phyloP scores from a whole-genome alignment of 2,797 vertebrate species.

The Cynodonichthys magdalenae region DNA sequence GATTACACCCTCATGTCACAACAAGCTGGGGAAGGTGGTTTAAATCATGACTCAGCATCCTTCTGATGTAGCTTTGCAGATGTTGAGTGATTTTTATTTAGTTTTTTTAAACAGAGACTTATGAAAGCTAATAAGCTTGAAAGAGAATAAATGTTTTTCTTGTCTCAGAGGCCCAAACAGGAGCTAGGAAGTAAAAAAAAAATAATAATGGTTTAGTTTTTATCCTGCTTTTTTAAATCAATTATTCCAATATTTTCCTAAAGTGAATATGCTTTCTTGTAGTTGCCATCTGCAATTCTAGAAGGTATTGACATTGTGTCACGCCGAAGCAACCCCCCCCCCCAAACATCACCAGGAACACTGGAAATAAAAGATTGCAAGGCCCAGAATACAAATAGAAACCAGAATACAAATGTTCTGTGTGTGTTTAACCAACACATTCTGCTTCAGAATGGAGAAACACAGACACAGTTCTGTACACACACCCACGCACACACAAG shows the following conservation, averaged over 20 bases:
- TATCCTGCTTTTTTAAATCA: slow-evolving; percentile 42
- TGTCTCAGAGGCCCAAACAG: slow-evolving; percentile 17
- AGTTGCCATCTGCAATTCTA: slow-evolving; percentile 47
- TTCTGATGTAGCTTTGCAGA: background rate
- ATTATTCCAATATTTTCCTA: slow-evolving; percentile 34
- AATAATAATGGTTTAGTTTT: slow-evolving; percentile 24
- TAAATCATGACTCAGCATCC: slow-evolving; percentile 54
- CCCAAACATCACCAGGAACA: slow-evolving; percentile 15
- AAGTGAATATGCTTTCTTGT: slow-evolving; percentile 36
- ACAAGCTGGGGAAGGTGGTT: slow-evolving; percentile 42
- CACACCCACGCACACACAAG: slow-evolving; percentile 8
- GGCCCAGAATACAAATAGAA: slow-evolving; percentile 40
- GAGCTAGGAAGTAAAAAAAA: slow-evolving; percentile 20
- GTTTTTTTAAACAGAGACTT: background rate
- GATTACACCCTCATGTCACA: slow-evolving; percentile 36
- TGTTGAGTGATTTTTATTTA: background rate
- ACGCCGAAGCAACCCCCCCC: slow-evolving; percentile 24
- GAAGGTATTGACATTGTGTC: slow-evolving; percentile 40
- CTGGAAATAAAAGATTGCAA: slow-evolving; percentile 30
- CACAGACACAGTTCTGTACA: slow-evolving; percentile 18
- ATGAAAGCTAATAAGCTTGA: slow-evolving; percentile 17
- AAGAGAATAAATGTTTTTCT: slow-evolving; percentile 6
- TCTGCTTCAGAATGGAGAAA: slow-evolving; percentile 30
- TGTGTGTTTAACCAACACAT: slow-evolving; percentile 4
- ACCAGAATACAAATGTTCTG: slow-evolving; percentile 50